These are phyloP conservation scores for Ia io DNA, from an alignment of 2,113 vertebrate genomes.

Conservation along the genomic window DNA sequence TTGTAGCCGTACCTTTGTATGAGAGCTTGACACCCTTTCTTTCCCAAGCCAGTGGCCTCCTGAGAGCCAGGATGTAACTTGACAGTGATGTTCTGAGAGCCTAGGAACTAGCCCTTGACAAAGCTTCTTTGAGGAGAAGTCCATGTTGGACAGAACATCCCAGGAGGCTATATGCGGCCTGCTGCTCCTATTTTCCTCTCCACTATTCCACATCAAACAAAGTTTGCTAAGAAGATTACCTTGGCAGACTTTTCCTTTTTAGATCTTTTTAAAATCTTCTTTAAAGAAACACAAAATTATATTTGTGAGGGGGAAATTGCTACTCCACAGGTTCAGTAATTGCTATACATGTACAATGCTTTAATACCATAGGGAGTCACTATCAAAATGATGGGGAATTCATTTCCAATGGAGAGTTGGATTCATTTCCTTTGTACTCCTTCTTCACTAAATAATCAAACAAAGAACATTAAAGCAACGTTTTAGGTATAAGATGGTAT, in stretches of 20 bases:
- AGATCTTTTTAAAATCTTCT: constrained; percentile 43
- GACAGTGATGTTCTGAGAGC: background rate
- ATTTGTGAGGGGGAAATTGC: constrained; percentile 57
- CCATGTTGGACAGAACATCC: background rate
- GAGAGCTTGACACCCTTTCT: background rate
- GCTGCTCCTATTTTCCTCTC: constrained; percentile 24
- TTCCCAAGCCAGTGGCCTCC: background rate
- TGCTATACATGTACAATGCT: background rate
- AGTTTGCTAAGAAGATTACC: constrained; percentile 63
- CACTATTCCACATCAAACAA: constrained; percentile 19
- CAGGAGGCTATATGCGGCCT: background rate
- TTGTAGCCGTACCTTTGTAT: background rate
- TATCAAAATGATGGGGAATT: background rate
- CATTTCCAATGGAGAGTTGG: background rate
- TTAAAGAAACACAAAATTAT: constrained; percentile 62
- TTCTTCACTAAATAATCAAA: constrained; percentile 17
- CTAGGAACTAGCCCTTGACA: background rate
- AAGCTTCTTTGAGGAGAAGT: background rate
- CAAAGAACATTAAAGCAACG: background rate
- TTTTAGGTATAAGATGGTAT: background rate
- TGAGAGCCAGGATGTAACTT: background rate
- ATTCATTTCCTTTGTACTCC: background rate
- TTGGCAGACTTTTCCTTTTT: constrained; percentile 52
- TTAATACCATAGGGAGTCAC: constrained; percentile 47
- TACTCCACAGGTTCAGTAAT: constrained; percentile 39